Evolutionary conservation across 2,797 vertebrate species (phyloP).

Genomic region (Calcarius lapponicus): DNA sequence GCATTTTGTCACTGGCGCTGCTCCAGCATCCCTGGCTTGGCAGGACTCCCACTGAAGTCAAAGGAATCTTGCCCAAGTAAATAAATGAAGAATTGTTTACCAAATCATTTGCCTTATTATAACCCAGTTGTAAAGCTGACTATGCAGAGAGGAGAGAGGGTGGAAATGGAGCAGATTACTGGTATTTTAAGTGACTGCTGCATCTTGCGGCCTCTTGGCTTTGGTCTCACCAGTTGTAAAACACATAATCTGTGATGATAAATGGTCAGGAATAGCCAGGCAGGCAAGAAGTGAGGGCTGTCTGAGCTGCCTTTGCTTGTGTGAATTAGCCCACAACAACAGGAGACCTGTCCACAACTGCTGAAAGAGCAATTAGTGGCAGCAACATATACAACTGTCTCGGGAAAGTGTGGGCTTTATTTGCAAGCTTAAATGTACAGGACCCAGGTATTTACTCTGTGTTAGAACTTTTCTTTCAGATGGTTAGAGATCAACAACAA

Average conservation of each 20-base stretch:
- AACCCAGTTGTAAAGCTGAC: background rate
- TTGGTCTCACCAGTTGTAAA: constrained; percentile 44
- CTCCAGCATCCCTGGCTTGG: background rate
- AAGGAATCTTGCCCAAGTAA: constrained; percentile 17
- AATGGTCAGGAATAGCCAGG: constrained; percentile 48
- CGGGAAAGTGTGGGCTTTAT: background rate
- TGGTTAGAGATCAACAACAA: constrained; percentile 63
- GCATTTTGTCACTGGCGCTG: background rate
- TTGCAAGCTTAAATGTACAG: constrained; percentile 38
- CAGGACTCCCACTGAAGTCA: background rate
- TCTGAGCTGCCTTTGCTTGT: constrained; percentile 65
- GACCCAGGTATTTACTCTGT: constrained; percentile 50
- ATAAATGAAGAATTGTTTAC: constrained; percentile 52
- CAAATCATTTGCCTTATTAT: constrained; percentile 33
- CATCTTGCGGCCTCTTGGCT: constrained; percentile 14
- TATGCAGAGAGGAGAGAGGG: background rate
- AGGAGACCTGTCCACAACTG: background rate
- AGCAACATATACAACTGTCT: constrained; percentile 57
- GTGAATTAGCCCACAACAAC: constrained; percentile 65
- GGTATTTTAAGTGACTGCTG: constrained; percentile 29
- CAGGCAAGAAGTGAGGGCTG: constrained; percentile 15
- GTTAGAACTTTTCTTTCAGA: constrained; percentile 57
- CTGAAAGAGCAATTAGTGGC: constrained; percentile 67
- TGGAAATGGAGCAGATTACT: constrained; percentile 39
- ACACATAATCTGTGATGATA: constrained; percentile 59